Base-by-base conservation (phyloP, 1,140 invertebrate species). In the Solenopsis invicta region DNA sequence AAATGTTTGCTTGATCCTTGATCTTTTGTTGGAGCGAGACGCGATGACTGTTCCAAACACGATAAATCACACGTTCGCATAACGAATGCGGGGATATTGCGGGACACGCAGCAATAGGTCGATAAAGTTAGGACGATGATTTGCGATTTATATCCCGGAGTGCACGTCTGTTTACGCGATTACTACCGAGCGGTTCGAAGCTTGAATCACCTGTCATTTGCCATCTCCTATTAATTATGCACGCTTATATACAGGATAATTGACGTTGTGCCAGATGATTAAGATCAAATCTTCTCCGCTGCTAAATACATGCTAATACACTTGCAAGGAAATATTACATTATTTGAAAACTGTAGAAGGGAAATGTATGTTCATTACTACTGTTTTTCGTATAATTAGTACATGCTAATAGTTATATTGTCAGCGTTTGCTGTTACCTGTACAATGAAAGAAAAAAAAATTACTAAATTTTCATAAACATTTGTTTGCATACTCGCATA, bases 161-260 rank as follows among this genome's bases (percentile, higher is more conserved):
- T 41, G 37, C 29, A 41, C 50, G 84, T 76, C 85, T 87, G 88
- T 78, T 85, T 74, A 72, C 87, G 77, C 87, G 77, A 90, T 90
- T 87, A 90, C 78, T 41, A 18, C 4, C 13, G 41, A 69, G 21
- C 41, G 64, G 29, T 6, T 6, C 18, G 75, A n/a, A 71, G 62
- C 67, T 64, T 72, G 78, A 62, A 85, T 78, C 56, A 50, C 59
- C 85, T 87, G 85, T 52, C 85, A 84, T 24, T 78, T 89, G 77
- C 85, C 85, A 69, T 75, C 75, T 87, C 88, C 76, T 86, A 89
- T 90, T 89, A 89, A 76, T 76, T 85, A 76, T 85, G 41, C 50
- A 48, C 54, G 81, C 24, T 29, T 45, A 62, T 71, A 34, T 52
- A 37, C 29, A 37, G 41, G 16, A 84, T 61, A 41, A 74, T 77